Evolutionary conservation across 2,888 invertebrate genomes (phyloP).

Genomic region (Dysmachus trigonus): DNA sequence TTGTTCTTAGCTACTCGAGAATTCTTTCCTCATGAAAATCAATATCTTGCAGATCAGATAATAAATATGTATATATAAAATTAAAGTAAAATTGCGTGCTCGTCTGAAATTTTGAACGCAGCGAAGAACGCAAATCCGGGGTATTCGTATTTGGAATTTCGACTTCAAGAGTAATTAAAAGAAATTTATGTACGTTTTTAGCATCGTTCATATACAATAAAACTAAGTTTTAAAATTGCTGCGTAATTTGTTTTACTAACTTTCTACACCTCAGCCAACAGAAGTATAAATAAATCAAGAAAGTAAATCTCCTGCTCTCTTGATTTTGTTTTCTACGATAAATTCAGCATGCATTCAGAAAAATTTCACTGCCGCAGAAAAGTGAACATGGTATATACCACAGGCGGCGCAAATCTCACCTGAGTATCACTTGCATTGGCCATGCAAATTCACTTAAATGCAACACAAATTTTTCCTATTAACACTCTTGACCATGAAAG

Average conservation of each 20-base stretch:
- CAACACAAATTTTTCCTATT: slow-evolving; percentile 16
- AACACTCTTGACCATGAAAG: slow-evolving; percentile 25
- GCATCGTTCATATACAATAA: background rate
- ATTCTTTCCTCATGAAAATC: no score
- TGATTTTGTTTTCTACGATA: background rate
- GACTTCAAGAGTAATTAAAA: no score
- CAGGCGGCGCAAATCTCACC: background rate
- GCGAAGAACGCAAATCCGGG: no score
- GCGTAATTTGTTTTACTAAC: background rate
- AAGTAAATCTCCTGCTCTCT: background rate
- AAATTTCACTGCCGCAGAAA: background rate
- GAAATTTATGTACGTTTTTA: background rate
- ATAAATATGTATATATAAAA: no score
- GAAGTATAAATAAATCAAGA: background rate
- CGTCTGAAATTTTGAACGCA: no score
- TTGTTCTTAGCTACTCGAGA: no score
- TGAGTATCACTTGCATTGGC: slow-evolving; percentile 1
- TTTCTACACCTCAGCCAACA: background rate
- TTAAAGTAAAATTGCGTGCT: no score
- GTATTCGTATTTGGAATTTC: no score
- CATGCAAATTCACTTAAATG: slow-evolving; percentile 20
- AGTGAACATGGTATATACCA: background rate
- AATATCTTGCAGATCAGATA: no score
- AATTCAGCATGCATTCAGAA: background rate
- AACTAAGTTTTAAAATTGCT: background rate